These are phyloP conservation scores for Fragum fragum DNA, from an alignment of 2,888 invertebrate genomes.

Conservation along the genomic window DNA sequence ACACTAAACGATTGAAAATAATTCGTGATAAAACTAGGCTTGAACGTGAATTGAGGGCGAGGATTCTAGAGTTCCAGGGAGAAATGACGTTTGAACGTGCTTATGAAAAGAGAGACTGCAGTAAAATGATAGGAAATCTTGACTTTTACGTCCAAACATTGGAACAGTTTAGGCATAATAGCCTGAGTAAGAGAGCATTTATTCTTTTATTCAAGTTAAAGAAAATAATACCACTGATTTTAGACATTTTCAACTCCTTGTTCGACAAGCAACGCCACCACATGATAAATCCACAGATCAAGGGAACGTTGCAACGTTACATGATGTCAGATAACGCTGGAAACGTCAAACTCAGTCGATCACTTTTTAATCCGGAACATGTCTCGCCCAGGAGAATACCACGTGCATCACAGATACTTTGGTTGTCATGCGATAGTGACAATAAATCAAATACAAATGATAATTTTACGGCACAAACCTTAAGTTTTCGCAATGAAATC, in stretches of 20 bases:
- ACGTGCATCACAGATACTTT: not conserved
- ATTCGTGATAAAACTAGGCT: not conserved
- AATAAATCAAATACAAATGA: not conserved
- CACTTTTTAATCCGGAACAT: constrained; percentile 1
- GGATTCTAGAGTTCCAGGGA: not conserved
- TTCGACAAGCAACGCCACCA: constrained; percentile 23
- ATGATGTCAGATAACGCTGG: constrained; percentile 25
- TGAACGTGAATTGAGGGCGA: constrained; percentile 4
- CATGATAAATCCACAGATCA: not conserved
- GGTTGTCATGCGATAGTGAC: not conserved
- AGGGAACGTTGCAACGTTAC: not conserved
- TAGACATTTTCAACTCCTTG: constrained; percentile 20
- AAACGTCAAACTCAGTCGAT: constrained; percentile 15
- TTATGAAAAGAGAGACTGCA: not conserved
- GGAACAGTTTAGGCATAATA: not conserved
- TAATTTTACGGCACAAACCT: not conserved
- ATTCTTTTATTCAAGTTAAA: constrained; percentile 21
- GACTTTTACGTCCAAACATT: constrained; percentile 5
- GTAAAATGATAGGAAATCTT: not conserved
- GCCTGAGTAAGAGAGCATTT: not conserved
- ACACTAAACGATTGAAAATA: constrained; percentile 11
- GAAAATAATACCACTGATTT: not conserved
- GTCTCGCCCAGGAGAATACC: not conserved
- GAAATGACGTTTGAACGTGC: not conserved
- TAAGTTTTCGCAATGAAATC: not conserved